Conservation (phyloP, 2,888 invertebrate species). For the Trissolcus japonicus region DNA sequence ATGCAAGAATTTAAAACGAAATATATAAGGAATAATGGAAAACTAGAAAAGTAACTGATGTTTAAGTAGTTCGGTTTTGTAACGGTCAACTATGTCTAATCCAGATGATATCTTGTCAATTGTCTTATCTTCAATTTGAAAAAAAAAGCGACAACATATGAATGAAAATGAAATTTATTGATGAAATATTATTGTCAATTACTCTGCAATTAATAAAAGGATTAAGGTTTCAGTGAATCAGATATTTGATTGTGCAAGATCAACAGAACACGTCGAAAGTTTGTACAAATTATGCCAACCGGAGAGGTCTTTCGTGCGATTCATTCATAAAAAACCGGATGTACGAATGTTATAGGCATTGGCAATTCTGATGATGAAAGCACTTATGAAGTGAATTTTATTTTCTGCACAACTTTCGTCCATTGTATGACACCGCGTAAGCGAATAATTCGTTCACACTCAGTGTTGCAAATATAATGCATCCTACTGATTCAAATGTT, state of each 20-base stretch:
- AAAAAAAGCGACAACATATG: conserved; percentile 25
- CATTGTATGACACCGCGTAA: conserved; percentile 36
- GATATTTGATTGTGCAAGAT: conserved; percentile 18
- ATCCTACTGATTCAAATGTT: conserved; percentile 26
- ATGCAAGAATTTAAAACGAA: too few relatives aligned
- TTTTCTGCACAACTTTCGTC: conserved; percentile 42
- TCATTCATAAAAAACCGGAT: conserved; percentile 49
- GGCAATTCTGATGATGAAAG: conserved; percentile 33
- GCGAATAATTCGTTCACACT: conserved; percentile 33
- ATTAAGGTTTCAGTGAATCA: conserved; percentile 28
- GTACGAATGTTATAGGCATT: conserved; percentile 46
- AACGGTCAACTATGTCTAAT: too few relatives aligned
- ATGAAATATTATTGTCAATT: conserved; percentile 21
- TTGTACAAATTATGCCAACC: conserved; percentile 36
- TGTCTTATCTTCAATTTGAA: conserved; percentile 11
- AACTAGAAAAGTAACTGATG: too few relatives aligned
- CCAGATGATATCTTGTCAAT: background rate
- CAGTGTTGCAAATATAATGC: conserved; percentile 41
- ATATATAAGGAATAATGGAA: too few relatives aligned
- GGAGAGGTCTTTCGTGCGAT: conserved; percentile 12
- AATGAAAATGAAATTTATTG: conserved; percentile 23
- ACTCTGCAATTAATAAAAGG: conserved; percentile 25
- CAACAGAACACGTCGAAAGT: conserved; percentile 28
- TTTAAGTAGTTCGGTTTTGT: too few relatives aligned
- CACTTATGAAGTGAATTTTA: conserved; percentile 23